Evolutionary conservation across 2,797 vertebrate species (phyloP).

Genomic region (Zalophus californianus): DNA sequence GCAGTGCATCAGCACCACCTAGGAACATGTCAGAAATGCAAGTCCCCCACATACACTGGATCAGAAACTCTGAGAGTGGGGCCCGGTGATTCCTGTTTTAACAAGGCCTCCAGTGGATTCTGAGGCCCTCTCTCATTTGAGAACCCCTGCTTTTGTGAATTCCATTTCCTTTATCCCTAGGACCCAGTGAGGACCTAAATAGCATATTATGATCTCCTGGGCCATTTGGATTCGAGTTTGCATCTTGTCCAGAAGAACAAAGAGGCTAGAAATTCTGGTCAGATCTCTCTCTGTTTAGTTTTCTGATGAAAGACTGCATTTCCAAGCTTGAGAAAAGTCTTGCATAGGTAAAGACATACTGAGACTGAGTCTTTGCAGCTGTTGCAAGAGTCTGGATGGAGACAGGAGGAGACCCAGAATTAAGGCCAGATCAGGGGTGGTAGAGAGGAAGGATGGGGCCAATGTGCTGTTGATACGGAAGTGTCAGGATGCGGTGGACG

Average conservation of each 20-base stretch:
- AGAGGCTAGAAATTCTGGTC: neutral
- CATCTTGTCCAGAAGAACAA: neutral
- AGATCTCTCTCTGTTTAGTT: neutral
- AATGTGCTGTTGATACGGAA: neutral
- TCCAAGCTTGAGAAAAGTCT: slow-evolving; percentile 40
- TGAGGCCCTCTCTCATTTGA: neutral
- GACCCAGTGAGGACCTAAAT: neutral
- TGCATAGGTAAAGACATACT: neutral
- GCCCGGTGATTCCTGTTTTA: neutral
- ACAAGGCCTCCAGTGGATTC: neutral
- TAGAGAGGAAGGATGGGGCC: neutral
- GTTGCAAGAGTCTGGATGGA: neutral
- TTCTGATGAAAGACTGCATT: neutral
- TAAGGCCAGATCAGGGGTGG: neutral
- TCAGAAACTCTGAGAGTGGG: neutral
- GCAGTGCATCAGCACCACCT: neutral
- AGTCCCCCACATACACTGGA: neutral
- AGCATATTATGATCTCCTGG: neutral
- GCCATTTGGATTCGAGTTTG: slow-evolving; percentile 12
- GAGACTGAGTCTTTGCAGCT: slow-evolving; percentile 33
- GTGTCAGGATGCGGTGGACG: neutral
- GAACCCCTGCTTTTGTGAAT: neutral
- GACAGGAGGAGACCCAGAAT: neutral
- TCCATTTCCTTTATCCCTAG: neutral
- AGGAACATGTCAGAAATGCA: slow-evolving; percentile 33